These are phyloP conservation scores for Psylliodes chrysocephalus DNA, from an alignment of 2,888 invertebrate species.

Conservation along the genomic window DNA sequence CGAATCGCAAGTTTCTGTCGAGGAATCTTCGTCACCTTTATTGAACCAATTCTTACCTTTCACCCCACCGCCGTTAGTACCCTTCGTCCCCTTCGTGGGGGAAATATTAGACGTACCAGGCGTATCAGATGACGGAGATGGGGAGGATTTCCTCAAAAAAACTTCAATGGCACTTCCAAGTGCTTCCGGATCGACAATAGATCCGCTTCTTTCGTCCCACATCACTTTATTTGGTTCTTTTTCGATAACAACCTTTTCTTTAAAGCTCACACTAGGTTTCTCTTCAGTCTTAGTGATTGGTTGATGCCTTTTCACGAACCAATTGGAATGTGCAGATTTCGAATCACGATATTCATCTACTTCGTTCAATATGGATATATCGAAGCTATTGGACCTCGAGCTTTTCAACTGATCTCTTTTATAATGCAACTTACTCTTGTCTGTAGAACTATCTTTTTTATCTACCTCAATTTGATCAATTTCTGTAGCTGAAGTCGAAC, in stretches of 20 bases:
- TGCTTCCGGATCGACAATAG: slow-evolving; percentile 82
- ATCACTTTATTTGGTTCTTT: slow-evolving; percentile 68
- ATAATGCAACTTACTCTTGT: slow-evolving; percentile 50
- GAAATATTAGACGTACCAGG: slow-evolving; percentile 44
- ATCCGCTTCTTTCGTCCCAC: slow-evolving; percentile 81
- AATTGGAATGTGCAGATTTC: slow-evolving; percentile 69
- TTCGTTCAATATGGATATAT: slow-evolving; percentile 77
- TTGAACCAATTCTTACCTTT: slow-evolving; percentile 67
- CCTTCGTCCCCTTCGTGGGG: slow-evolving; percentile 52
- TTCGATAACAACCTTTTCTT: slow-evolving; percentile 49
- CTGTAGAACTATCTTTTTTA: slow-evolving; percentile 58
- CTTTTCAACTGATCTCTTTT: slow-evolving; percentile 72
- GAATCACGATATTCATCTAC: slow-evolving; percentile 57
- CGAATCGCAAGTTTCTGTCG: slow-evolving; percentile 78
- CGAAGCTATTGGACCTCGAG: slow-evolving; percentile 84
- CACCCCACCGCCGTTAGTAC: slow-evolving; percentile 46
- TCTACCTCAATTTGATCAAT: slow-evolving; percentile 74
- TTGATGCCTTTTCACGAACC: slow-evolving; percentile 83
- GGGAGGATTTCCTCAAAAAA: slow-evolving; percentile 74
- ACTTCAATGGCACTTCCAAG: slow-evolving; percentile 87
- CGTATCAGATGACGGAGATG: slow-evolving; percentile 64
- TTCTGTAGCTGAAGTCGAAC: slow-evolving; percentile 84
- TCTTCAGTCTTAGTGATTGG: slow-evolving; percentile 63
- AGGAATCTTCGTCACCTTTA: slow-evolving; percentile 73
- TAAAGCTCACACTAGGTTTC: slow-evolving; percentile 21